These are phyloP conservation scores for Cacatua alba DNA, from an alignment of 2,113 vertebrate species.

Conservation along the genomic window DNA sequence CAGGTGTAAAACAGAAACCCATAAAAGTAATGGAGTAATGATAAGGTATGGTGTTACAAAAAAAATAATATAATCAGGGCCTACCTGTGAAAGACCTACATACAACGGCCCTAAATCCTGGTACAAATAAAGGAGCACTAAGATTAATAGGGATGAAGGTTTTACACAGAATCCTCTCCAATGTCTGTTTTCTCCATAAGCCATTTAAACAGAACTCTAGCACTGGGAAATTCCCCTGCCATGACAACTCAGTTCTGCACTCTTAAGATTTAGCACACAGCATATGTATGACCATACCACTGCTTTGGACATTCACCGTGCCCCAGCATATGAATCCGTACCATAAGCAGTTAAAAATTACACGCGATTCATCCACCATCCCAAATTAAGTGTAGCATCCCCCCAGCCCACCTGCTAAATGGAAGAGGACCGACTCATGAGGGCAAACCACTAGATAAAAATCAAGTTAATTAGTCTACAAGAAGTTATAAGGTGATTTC, in stretches of 20 bases:
- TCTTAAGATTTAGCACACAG: neutral
- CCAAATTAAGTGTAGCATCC: neutral
- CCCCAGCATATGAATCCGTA: neutral
- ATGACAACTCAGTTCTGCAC: neutral
- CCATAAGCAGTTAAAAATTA: neutral
- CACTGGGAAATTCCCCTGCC: neutral
- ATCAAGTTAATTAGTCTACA: neutral
- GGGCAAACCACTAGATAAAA: neutral
- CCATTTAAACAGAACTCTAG: neutral
- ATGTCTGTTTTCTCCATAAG: neutral
- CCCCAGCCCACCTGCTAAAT: neutral
- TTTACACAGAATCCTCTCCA: neutral
- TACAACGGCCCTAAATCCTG: neutral
- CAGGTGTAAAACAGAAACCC: neutral
- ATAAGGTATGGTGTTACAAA: neutral
- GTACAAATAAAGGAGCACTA: neutral
- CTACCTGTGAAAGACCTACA: neutral
- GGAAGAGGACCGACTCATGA: neutral
- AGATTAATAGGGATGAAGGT: neutral
- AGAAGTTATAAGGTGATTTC: neutral
- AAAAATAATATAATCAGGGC: neutral
- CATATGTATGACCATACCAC: rapidly evolving
- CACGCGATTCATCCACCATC: neutral
- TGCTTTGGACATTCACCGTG: neutral
- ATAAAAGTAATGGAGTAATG: neutral